Evolutionary conservation across 2,888 invertebrate genomes (phyloP), one percentile per base, ranked within the genome.

Genomic region (Nomada ferruginata): DNA sequence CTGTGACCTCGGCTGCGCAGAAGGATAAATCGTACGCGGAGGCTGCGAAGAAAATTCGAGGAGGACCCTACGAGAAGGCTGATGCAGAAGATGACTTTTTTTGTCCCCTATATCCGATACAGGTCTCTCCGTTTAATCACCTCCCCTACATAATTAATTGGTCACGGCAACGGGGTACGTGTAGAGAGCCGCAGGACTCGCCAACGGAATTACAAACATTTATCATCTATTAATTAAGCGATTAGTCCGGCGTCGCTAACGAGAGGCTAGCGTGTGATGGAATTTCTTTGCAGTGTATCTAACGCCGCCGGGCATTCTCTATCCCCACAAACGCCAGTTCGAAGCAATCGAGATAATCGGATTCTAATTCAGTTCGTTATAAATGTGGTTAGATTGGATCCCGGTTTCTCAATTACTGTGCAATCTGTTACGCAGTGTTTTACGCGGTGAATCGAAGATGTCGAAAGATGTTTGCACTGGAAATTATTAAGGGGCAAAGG

Each of bases 151-250:
- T 87, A 88, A 89, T 89, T 88, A 89, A 89, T 87, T 81, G 81
- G 57, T 60, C 65, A 13, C n/a, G 78, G 86, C 88, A 89, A 89
- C 87, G 85, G 86, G 80, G 64, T 71, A 74, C 87, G 70, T 68
- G 81, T 68, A 52, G 66, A 69, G 76, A 60, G 72, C 69, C 77
- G 47, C 66, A 36, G 18, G 71, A 44, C 79, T 61, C 65, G 73
- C 68, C 73, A 72, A 29, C 53, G 83, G 83, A 86, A 89, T 90
- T 85, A 74, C 87, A 69, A 85, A 78, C 89, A 90, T 90, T 87
- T 85, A 86, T 90, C 89, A 90, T 82, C 75, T 88, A 89, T 90
- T 90, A 90, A 90, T 90, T 89, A 89, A 90, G 89, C 90, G 87
- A 90, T 89, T 90, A 90, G 86, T 90, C 81, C 77, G 63, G 64